Percentiles rank a stretch among this genome's conserved stretches.
Conservation (phyloP, 2,888 invertebrate species). For the Bembecia ichneumoniformis region DNA sequence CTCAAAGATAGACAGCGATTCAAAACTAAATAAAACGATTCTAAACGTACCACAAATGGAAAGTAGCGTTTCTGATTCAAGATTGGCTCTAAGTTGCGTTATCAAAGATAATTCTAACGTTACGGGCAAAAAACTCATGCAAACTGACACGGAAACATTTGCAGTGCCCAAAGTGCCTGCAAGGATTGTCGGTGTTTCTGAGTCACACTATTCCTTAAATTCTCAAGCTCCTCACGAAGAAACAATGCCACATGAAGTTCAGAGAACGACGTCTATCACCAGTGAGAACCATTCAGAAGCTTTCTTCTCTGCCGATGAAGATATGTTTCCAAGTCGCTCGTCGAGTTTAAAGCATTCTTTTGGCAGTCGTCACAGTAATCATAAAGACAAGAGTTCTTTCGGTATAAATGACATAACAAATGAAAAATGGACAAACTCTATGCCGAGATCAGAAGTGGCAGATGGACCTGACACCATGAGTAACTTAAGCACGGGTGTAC, state of each 20-base stretch:
- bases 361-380: slow-evolving; percentile 59
- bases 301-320: slow-evolving; percentile 95
- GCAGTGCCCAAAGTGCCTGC: slow-evolving; percentile 53
- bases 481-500: slow-evolving; percentile 52
- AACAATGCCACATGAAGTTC: slow-evolving; percentile 74
- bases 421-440: slow-evolving; percentile 55
- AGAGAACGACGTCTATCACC: slow-evolving; percentile 88
- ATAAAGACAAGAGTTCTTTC: slow-evolving; percentile 71
- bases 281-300: slow-evolving; percentile 93
- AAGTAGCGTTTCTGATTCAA: slow-evolving; percentile 89
- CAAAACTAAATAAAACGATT: slow-evolving; percentile 74
- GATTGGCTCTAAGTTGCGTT: slow-evolving; percentile 84
- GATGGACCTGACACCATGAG: slow-evolving; percentile 56
- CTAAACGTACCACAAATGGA: slow-evolving; percentile 76
- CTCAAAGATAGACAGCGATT: slow-evolving; percentile 80
- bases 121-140: slow-evolving; percentile 33
- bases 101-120: slow-evolving; percentile 59
- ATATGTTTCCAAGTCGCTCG: slow-evolving; percentile 79
- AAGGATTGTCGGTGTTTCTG: slow-evolving; percentile 73
- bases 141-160: slow-evolving; percentile 39
- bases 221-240: slow-evolving; percentile 74
- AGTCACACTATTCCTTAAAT: slow-evolving; percentile 78
- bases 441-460: slow-evolving; percentile 41
- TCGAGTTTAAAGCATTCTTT: slow-evolving; percentile 78
- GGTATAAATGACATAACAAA: slow-evolving; percentile 57